A percentile compares a stretch with the other conserved stretches of the same genome.
Evolutionary conservation across 2,888 invertebrate species (phyloP).

Genomic region (Pyrochroa serraticornis): DNA sequence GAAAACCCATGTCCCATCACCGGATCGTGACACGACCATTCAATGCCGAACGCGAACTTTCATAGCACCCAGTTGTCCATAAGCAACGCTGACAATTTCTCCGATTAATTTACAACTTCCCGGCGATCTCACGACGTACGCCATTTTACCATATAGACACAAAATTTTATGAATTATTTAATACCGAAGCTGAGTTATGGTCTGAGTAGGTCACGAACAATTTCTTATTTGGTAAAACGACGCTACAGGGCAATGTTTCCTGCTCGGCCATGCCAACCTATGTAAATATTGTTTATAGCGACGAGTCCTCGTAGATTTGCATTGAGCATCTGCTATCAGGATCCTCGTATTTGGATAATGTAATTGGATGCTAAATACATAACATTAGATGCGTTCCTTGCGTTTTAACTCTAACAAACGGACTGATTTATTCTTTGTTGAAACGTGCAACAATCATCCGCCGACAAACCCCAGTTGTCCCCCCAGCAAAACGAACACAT

Average conservation of each 20-base stretch:
- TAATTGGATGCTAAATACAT: conserved; percentile 5
- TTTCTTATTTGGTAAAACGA: conserved; percentile 32
- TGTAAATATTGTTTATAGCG: conserved; percentile 10
- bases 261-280: conserved; percentile 7
- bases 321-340: neutral
- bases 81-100: conserved; percentile 7
- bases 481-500: too few species aligned
- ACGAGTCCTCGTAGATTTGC: neutral
- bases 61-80: neutral
- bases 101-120: conserved; percentile 31
- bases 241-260: conserved; percentile 16
- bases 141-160: conserved; percentile 32
- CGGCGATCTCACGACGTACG: conserved; percentile 26
- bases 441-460: too few species aligned
- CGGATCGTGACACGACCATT: too few species aligned
- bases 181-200: conserved; percentile 33
- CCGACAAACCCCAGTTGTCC: too few species aligned
- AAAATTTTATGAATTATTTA: conserved; percentile 43
- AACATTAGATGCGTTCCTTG: neutral
- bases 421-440: neutral
- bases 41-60: too few species aligned
- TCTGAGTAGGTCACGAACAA: conserved; percentile 36
- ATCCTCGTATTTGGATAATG: conserved; percentile 8
- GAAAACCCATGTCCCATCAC: too few species aligned
- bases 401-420: neutral